These are phyloP conservation scores for Neria commutata DNA, from an alignment of 2,888 invertebrate genomes.

Conservation along the genomic window DNA sequence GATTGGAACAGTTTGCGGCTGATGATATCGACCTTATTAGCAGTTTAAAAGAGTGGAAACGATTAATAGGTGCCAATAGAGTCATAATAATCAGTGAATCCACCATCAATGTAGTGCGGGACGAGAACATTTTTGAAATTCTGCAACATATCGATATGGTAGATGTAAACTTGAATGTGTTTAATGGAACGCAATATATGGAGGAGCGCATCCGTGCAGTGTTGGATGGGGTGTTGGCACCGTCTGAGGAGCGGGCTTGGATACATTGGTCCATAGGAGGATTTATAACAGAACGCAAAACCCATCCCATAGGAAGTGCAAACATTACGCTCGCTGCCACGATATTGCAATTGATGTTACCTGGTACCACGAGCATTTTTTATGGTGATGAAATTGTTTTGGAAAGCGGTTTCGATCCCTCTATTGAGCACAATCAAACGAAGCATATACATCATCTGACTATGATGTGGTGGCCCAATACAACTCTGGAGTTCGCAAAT, in stretches of 20 bases:
- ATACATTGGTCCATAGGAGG: constrained; percentile 80
- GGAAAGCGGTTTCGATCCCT: constrained; percentile 66
- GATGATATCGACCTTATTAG: constrained; percentile 61
- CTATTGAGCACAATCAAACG: constrained; percentile 67
- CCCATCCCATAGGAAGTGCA: constrained; percentile 63
- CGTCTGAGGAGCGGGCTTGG: constrained; percentile 71
- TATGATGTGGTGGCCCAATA: constrained; percentile 71
- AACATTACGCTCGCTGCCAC: constrained; percentile 74
- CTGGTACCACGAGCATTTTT: constrained; percentile 84
- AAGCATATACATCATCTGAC: constrained; percentile 72
- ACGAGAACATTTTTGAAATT: constrained; percentile 66
- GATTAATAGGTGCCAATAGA: constrained; percentile 67
- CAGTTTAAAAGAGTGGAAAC: constrained; percentile 73
- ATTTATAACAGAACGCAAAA: constrained; percentile 66
- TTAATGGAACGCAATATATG: constrained; percentile 66
- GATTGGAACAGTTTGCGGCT: constrained; percentile 71
- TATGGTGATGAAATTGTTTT: constrained; percentile 91
- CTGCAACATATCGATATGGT: constrained; percentile 73
- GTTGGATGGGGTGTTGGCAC: constrained; percentile 67
- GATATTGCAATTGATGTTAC: constrained; percentile 79
- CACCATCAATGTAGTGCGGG: constrained; percentile 63
- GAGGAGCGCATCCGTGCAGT: constrained; percentile 67
- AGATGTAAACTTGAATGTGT: constrained; percentile 71
- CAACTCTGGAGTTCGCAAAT: constrained; percentile 62
- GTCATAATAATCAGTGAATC: constrained; percentile 72